A percentile compares a stretch with the other conserved stretches of the same genome.
phyloP scores from a whole-genome alignment of 2,797 vertebrate species.

The Apodemus agrarius region DNA sequence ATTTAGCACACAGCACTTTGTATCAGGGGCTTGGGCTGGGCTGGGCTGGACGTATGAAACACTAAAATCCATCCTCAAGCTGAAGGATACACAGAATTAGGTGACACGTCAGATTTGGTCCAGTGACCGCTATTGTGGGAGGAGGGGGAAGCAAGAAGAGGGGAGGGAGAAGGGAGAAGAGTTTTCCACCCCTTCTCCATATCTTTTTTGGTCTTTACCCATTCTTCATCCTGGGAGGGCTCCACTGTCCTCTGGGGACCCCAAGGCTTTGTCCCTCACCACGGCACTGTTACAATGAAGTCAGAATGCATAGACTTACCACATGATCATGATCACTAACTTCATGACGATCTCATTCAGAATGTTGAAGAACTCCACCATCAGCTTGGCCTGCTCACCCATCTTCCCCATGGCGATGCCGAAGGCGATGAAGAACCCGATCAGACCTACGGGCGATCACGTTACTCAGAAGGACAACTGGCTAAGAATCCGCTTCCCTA shows the following conservation, averaged over 20 bases:
- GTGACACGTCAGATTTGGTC: not conserved
- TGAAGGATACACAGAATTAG: not conserved
- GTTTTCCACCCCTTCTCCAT: not conserved
- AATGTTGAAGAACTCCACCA: conserved; percentile 99
- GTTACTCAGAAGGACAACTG: conserved; percentile 69
- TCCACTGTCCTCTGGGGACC: not conserved
- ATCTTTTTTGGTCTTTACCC: not conserved
- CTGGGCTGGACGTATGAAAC: not conserved
- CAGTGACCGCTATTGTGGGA: not conserved
- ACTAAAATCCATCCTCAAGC: not conserved
- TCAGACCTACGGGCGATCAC: conserved; percentile 91
- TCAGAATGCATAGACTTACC: conserved; percentile 90
- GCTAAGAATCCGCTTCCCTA: conserved; percentile 74
- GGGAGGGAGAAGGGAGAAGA: not conserved
- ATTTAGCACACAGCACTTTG: not conserved
- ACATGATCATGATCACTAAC: conserved; percentile 99
- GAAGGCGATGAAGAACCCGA: conserved; percentile 99
- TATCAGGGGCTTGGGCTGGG: not conserved
- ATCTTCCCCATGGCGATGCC: conserved; percentile 99
- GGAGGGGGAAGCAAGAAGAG: not conserved
- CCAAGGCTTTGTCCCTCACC: not conserved
- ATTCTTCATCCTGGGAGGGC: not conserved
- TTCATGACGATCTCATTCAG: conserved; percentile 99
- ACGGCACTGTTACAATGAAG: fast-evolving
- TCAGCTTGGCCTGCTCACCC: conserved; percentile 98